Evolutionary conservation across 2,113 vertebrate genomes (phyloP).

Genomic region (Cavia aperea): DNA sequence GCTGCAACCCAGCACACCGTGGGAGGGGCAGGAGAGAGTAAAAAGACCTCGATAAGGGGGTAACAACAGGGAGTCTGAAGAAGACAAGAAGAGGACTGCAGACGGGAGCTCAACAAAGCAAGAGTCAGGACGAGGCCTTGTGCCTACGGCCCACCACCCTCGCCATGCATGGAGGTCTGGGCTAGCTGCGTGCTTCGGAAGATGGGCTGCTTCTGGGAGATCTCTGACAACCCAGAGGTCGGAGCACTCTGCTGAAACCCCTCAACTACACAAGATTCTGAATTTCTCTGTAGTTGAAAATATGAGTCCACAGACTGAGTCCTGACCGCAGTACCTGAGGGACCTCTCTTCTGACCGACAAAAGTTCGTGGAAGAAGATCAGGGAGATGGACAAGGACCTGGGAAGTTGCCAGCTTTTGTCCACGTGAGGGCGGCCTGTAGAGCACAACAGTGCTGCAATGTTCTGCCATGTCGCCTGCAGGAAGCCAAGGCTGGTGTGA

Average conservation of each 20-base stretch:
- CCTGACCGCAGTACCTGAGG: neutral
- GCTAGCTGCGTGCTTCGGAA: neutral
- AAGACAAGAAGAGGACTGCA: neutral
- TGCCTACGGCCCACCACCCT: neutral
- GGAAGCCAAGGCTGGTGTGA: neutral
- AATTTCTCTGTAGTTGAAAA: neutral
- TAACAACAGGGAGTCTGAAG: neutral
- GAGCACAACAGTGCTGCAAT: accelerated
- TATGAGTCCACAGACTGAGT: neutral
- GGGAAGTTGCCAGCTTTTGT: neutral
- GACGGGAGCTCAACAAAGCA: neutral
- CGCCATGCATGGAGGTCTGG: neutral
- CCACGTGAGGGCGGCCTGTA: too few relatives aligned
- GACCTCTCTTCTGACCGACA: neutral
- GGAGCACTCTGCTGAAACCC: neutral
- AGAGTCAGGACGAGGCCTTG: neutral
- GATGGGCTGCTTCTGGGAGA: neutral
- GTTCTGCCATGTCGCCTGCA: neutral
- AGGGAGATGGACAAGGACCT: neutral
- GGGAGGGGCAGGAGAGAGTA: neutral
- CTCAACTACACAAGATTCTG: neutral
- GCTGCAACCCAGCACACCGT: neutral
- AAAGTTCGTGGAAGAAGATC: neutral
- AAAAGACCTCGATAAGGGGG: neutral
- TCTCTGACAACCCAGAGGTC: neutral